Percentiles rank a stretch among this genome's conserved stretches.
Conservation (phyloP, 2,113 vertebrate species). For the Cheilinus undulatus region DNA sequence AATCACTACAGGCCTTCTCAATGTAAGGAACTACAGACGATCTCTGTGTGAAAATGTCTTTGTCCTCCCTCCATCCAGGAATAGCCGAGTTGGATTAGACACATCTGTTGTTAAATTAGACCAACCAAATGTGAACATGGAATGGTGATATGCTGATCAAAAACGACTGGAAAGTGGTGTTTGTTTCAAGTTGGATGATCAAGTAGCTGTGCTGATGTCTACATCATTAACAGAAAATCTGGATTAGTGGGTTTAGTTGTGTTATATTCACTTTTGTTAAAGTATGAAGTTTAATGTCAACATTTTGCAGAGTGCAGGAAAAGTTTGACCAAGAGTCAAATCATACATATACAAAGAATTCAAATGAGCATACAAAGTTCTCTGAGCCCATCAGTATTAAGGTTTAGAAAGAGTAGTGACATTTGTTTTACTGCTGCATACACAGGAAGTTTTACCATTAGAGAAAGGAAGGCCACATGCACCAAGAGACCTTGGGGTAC, state of each 20-base stretch:
- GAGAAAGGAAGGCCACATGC: too few species aligned
- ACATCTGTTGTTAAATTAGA: not conserved
- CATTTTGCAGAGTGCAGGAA: not conserved
- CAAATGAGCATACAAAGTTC: too few species aligned
- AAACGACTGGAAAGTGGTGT: not conserved
- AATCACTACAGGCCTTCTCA: conserved; percentile 38
- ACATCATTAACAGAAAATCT: too few species aligned
- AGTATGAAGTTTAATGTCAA: not conserved
- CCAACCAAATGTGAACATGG: not conserved
- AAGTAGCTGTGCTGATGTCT: conserved; percentile 1
- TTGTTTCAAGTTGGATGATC: not conserved
- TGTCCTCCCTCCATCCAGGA: conserved; percentile 58
- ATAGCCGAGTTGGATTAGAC: conserved; percentile 44
- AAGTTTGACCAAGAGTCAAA: too few species aligned
- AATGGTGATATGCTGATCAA: not conserved
- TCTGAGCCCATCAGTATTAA: too few species aligned
- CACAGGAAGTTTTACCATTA: too few species aligned
- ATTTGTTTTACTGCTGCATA: too few species aligned
- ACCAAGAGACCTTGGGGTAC: too few species aligned
- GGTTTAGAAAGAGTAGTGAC: too few species aligned
- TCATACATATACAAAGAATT: too few species aligned
- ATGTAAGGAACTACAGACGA: conserved; percentile 17
- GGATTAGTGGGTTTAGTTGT: not conserved
- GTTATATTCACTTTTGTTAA: not conserved
- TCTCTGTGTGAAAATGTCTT: conserved; percentile 41